Evolutionary conservation across 1,140 invertebrate species (phyloP).

Genomic region (Drosophila guanche): DNA sequence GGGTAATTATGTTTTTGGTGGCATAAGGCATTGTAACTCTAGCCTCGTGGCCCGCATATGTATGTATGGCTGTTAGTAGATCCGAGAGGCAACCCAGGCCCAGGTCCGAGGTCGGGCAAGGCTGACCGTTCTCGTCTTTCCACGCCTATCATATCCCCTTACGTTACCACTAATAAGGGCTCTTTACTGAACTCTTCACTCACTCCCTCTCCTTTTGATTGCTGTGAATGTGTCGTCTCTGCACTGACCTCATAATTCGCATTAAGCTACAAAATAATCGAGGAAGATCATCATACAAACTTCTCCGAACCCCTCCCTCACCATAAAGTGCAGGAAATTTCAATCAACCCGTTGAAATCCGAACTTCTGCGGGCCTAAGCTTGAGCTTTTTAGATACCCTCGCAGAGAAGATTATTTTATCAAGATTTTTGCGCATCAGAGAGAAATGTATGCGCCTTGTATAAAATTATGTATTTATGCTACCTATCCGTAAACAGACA

Average conservation of each 20-base stretch:
- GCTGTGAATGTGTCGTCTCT: slow-evolving; percentile 18
- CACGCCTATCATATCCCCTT: slow-evolving; percentile 62
- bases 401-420: too few relatives aligned
- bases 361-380: slow-evolving; percentile 14
- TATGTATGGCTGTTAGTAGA: slow-evolving; percentile 16
- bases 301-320: slow-evolving; percentile 20
- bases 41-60: slow-evolving; percentile 47
- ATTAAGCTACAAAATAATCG: slow-evolving; percentile 50
- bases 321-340: slow-evolving; percentile 61
- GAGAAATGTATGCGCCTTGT: too few relatives aligned
- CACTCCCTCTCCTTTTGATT: slow-evolving; percentile 4
- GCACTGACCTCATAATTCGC: slow-evolving; percentile 69
- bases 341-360: slow-evolving; percentile 55
- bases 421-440: too few relatives aligned
- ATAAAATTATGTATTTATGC: too few relatives aligned
- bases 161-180: slow-evolving; percentile 67
- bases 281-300: slow-evolving; percentile 5
- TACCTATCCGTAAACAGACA: too few relatives aligned
- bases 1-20: slow-evolving; percentile 15
- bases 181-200: slow-evolving; percentile 40
- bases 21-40: slow-evolving; percentile 30
- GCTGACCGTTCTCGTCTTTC: slow-evolving; percentile 37
- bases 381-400: slow-evolving; percentile 3
- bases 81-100: slow-evolving; percentile 18
- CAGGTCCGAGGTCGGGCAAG: slow-evolving; percentile 9